phyloP scores from a whole-genome alignment of 2,797 vertebrate species.

The Mormyrus proboscirostris region DNA sequence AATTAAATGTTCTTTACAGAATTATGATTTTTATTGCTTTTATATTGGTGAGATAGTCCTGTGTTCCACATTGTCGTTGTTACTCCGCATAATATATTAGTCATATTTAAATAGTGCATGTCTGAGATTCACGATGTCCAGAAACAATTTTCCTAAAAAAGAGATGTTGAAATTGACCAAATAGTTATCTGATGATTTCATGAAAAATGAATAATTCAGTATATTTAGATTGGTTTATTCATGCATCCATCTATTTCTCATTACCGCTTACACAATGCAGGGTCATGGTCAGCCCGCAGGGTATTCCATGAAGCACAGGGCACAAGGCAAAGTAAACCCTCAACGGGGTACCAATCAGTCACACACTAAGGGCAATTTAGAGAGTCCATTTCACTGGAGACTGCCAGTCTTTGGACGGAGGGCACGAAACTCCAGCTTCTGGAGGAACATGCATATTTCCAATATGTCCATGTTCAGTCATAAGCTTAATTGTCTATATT shows the following conservation, averaged over 20 bases:
- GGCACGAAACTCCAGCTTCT: neutral
- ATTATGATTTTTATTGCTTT: constrained; percentile 38
- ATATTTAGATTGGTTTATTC: constrained; percentile 10
- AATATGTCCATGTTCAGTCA: neutral
- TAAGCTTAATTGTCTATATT: neutral
- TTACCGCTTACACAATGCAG: neutral
- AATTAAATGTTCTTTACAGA: constrained; percentile 36
- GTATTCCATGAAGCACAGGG: neutral
- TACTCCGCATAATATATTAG: neutral
- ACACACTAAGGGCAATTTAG: constrained; percentile 1
- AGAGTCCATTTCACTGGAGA: neutral
- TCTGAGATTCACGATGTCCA: neutral
- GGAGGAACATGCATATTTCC: neutral
- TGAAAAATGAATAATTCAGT: constrained; percentile 8
- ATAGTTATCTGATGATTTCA: neutral
- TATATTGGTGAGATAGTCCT: constrained; percentile 40
- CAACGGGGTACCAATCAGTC: neutral
- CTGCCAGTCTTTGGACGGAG: neutral
- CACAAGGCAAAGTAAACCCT: neutral
- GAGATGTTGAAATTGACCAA: constrained; percentile 17
- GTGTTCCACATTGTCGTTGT: constrained; percentile 11
- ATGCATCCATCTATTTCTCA: constrained; percentile 18
- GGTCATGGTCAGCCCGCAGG: neutral
- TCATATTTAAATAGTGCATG: neutral
- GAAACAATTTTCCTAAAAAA: constrained; percentile 6